Base-by-base conservation (phyloP, 2,113 vertebrate species). In the Otolemur garnettii region DNA sequence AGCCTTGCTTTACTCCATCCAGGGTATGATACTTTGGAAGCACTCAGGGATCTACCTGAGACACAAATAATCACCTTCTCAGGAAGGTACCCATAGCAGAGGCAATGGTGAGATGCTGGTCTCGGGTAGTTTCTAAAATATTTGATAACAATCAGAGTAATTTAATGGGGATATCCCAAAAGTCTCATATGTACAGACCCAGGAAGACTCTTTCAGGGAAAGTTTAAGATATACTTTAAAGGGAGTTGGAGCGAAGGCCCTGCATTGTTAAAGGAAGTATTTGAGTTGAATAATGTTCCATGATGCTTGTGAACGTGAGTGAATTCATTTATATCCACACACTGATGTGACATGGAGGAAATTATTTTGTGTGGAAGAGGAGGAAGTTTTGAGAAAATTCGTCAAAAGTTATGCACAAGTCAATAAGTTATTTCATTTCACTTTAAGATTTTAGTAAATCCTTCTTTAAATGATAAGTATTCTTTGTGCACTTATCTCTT, bases 391-490 rank as follows among this genome's bases (percentile, higher is more conserved):
- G 68, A 72, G 30, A 85, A 94, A 94, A 66, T 60, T 90, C 5
- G 28, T 79, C 42, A 79, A 71, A 95, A 62, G 30, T 28, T 86
- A 87, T 90, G 87, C 83, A 90, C 12, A 93, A 85, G 81, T 84
- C 11, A 21, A 13, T 35, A 80, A 95, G 55, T 57, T 55, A 84
- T 92, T 88, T 83, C 69, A 77, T 35, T 87, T 93, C 66, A 82
- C 88, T 78, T 2, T 33, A 78, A 78, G 42, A 1, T 59, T 85
- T 77, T 95, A 92, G 2, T 74, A 87, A 91, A 80, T 45, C 10
- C 30, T 95, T 19, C 9, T 81, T 3, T 80, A 90, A 84, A 91
- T 89, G 55, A 26, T 72, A 95, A 60, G n/a, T 78, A 87, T 80
- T 80, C 55, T 78, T 68, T 77, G 77, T 30, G 8, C 59, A 90